These are phyloP conservation scores for Volucella inflata DNA, from an alignment of 2,888 invertebrate species.

Conservation along the genomic window DNA sequence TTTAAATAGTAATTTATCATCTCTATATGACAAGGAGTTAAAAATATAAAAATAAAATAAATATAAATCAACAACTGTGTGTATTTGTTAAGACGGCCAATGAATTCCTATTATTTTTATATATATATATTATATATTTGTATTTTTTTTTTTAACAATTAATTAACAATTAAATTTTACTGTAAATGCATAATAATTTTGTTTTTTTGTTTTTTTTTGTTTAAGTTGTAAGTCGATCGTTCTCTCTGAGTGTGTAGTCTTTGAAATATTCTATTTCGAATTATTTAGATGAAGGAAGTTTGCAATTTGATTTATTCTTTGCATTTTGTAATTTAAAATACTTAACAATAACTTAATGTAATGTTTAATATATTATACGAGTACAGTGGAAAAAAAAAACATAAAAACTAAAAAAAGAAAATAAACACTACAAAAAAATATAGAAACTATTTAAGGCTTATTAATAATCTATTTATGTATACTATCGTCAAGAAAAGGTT, in stretches of 20 bases:
- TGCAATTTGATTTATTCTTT: slow-evolving; percentile 34
- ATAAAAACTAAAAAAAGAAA: slow-evolving; percentile 20
- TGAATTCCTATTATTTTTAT: slow-evolving; percentile 82
- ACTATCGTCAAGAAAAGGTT: slow-evolving; percentile 32
- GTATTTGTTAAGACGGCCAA: slow-evolving; percentile 79
- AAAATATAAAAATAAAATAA: slow-evolving; percentile 30
- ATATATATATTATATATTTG: slow-evolving; percentile 36
- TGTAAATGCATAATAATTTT: neutral
- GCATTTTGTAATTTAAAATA: slow-evolving; percentile 68
- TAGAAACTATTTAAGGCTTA: slow-evolving; percentile 45
- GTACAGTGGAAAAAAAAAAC: slow-evolving; percentile 14
- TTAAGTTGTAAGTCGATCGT: slow-evolving; percentile 35
- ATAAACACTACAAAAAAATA: neutral
- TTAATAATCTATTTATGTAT: slow-evolving; percentile 58
- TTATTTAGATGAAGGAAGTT: neutral
- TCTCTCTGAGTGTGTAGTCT: slow-evolving; percentile 10
- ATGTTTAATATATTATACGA: slow-evolving; percentile 29
- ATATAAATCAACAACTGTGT: slow-evolving; percentile 52
- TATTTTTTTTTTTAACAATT: slow-evolving; percentile 40
- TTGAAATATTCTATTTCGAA: slow-evolving; percentile 11
- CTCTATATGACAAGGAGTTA: slow-evolving; percentile 12
- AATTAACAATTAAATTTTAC: slow-evolving; percentile 32
- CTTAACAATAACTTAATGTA: slow-evolving; percentile 47
- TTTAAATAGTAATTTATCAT: slow-evolving; percentile 47
- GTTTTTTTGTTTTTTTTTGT: slow-evolving; percentile 13